Evolutionary conservation across 2,797 vertebrate species (phyloP).

Genomic region (Mus minutoides): DNA sequence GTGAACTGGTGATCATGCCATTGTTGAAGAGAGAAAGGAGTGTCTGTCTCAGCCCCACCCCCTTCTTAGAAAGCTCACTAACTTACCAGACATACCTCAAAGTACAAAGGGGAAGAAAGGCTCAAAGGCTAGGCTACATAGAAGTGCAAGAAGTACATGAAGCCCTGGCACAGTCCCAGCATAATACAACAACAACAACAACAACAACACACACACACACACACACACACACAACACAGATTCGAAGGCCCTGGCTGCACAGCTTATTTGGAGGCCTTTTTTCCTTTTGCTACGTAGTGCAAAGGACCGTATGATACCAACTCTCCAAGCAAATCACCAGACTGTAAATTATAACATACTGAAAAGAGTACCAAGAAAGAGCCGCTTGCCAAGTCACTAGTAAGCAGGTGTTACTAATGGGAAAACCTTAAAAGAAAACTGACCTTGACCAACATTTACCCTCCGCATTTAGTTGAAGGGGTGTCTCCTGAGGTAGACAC

Average conservation of each 20-base stretch:
- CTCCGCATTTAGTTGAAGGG: background rate
- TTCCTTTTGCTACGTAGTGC: background rate
- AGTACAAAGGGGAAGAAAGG: background rate
- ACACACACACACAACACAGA: background rate
- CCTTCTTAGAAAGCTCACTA: conserved; percentile 3
- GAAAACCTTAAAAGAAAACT: conserved; percentile 4
- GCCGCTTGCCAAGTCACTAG: background rate
- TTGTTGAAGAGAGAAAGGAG: background rate
- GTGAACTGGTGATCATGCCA: background rate
- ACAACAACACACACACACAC: background rate
- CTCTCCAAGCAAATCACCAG: background rate
- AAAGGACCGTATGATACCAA: background rate
- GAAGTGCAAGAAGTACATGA: too few relatives aligned
- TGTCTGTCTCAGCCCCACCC: background rate
- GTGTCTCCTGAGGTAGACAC: background rate
- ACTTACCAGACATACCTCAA: background rate
- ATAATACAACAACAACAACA: too few relatives aligned
- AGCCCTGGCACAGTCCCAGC: background rate
- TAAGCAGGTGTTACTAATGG: background rate
- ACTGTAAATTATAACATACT: background rate
- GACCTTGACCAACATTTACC: background rate
- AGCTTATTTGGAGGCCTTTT: background rate
- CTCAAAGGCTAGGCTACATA: background rate
- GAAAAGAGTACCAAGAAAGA: background rate
- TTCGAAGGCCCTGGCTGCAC: background rate